These are phyloP conservation scores for Nicator chloris DNA, from an alignment of 2,113 vertebrate genomes.

Conservation along the genomic window DNA sequence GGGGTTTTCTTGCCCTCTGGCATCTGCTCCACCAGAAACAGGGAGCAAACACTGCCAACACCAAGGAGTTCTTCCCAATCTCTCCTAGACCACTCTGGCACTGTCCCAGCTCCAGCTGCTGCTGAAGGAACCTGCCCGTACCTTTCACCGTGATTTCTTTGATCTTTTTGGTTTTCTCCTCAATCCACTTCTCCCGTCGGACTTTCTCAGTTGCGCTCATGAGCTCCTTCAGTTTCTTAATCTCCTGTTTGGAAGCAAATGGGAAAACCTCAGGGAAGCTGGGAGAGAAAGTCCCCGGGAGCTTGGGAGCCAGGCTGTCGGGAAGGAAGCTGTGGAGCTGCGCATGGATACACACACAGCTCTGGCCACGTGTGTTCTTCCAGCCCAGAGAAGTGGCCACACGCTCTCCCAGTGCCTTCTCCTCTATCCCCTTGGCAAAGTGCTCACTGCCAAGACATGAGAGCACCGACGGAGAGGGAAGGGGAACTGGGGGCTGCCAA, in stretches of 20 bases:
- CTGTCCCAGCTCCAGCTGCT: accelerated
- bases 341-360: background rate
- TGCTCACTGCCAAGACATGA: background rate
- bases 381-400: background rate
- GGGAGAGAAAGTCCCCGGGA: background rate
- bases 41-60: background rate
- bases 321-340: background rate
- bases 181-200: slow-evolving; percentile 92
- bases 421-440: background rate
- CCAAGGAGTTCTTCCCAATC: background rate
- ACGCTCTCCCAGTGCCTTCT: background rate
- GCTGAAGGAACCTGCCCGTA: background rate
- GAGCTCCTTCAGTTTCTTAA: slow-evolving; percentile 91
- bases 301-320: background rate
- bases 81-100: background rate
- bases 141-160: slow-evolving; percentile 97
- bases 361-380: background rate
- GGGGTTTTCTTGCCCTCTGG: background rate
- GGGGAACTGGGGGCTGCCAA: background rate
- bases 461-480: accelerated
- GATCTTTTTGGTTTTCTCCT: slow-evolving; percentile 94
- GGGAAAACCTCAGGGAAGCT: background rate
- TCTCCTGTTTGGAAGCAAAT: slow-evolving; percentile 74
- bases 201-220: slow-evolving; percentile 90
- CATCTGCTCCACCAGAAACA: background rate